A percentile compares a stretch with the other conserved stretches of the same genome.
These are phyloP conservation scores for Sardinella longiceps DNA, from an alignment of 2,797 vertebrate genomes.

Conservation along the genomic window DNA sequence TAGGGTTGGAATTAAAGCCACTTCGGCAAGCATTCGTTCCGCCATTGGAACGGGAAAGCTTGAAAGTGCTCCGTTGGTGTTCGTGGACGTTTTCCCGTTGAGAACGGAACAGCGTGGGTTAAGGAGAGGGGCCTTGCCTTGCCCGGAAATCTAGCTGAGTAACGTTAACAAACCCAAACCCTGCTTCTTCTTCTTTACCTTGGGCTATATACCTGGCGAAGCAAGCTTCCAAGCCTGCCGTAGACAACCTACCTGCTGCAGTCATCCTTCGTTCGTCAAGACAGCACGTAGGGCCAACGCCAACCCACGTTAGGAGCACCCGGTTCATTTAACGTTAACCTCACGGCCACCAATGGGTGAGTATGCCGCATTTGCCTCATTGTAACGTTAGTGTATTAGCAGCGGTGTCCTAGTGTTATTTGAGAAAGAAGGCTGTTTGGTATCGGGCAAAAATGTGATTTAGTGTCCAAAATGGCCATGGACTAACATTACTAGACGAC, in stretches of 20 bases:
- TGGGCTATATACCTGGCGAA: slow-evolving; percentile 33
- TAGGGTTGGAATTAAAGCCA: slow-evolving; percentile 29
- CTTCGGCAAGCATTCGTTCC: slow-evolving; percentile 30
- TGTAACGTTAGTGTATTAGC: slow-evolving; percentile 32
- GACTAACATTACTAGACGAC: too few species aligned
- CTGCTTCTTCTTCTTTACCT: slow-evolving; percentile 31
- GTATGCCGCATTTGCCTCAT: neutral
- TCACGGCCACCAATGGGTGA: neutral
- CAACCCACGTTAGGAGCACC: neutral
- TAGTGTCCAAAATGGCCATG: neutral
- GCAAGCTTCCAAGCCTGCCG: neutral
- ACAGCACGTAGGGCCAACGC: neutral
- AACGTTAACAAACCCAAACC: slow-evolving; percentile 49
- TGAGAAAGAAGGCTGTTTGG: neutral
- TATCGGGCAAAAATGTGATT: neutral
- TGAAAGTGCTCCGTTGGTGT: slow-evolving; percentile 33
- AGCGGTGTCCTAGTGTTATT: neutral
- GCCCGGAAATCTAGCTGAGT: slow-evolving; percentile 64
- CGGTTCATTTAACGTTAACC: neutral
- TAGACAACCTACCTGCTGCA: neutral
- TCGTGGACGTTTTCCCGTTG: slow-evolving; percentile 11
- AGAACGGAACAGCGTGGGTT: slow-evolving; percentile 53
- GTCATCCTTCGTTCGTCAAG: neutral
- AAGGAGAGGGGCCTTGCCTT: slow-evolving; percentile 65
- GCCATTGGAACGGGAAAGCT: slow-evolving; percentile 21